Base-by-base conservation (phyloP, 2,797 vertebrate genomes). In the Octomys mimax region DNA sequence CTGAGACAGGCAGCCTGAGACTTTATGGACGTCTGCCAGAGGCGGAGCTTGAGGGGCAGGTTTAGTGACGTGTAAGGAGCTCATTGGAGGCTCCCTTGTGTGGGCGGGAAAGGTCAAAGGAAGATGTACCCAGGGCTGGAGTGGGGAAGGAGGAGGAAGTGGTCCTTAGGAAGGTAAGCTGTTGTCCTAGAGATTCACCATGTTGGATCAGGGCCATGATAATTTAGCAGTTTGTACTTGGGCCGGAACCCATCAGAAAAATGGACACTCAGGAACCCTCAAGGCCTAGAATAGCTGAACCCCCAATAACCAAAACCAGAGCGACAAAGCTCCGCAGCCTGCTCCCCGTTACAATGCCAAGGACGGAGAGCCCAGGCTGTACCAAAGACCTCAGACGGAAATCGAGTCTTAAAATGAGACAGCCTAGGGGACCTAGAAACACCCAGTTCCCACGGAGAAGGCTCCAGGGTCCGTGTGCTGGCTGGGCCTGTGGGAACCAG, bases 341-440 rank as follows among this genome's bases (percentile, higher is more conserved):
- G 57, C 79, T 22, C 3, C 18, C n/a, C 73, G 68, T 91, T 10
- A 2, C 2, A 14, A 62, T 1, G 4, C 24, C n/a, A 80, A 89
- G 42, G 94, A 77, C 1, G 19, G 39, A 86, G 52, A 26, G 36
- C 18, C 59, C 46, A n/a, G 42, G 0, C 28, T 31, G 42, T 71
- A 78, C n/a, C 49, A 7, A 12, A 66, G 16, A 85, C 24, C 28
- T 87, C 28, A 33, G 71, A 59, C 54, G 42, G 93, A 90, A 92
- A 82, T 64, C 83, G 70, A 59, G 54, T 16, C 13, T 57, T 59
- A 11, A 80, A 94, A 49, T 0, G 1, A 88, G 64, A 49, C 13
- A 75, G 28, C 33, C 33, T 6, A n/a, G 6, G 31, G 10, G 26
- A 16, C 3, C 1, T 36, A 4, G 70, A 64, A 33, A 96, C 42